These are phyloP conservation scores for Drosophila peninsularis DNA, from an alignment of 2,888 invertebrate species.

Conservation along the genomic window DNA sequence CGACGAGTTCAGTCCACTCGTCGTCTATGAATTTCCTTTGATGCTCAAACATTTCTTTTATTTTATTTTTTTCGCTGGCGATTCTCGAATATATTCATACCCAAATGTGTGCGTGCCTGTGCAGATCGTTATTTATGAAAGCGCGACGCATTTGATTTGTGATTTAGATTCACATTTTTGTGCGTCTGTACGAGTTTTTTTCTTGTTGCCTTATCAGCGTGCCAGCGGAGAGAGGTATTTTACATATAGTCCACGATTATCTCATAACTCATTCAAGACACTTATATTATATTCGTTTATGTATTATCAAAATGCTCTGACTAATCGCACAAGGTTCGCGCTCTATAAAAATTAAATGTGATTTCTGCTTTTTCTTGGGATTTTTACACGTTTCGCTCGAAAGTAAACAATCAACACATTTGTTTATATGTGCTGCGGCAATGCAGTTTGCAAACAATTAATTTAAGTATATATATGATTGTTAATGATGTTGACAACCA, in stretches of 20 bases:
- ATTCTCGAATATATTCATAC: constrained; percentile 20
- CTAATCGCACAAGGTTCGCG: constrained; percentile 33
- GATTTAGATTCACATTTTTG: constrained; percentile 44
- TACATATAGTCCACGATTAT: constrained; percentile 40
- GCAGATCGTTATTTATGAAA: constrained; percentile 59
- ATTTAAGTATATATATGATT: neutral
- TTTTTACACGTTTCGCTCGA: constrained; percentile 14
- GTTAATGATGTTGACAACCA: neutral
- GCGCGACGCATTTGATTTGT: constrained; percentile 63
- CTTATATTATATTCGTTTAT: constrained; percentile 13
- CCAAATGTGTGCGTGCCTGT: constrained; percentile 8
- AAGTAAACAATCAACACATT: constrained; percentile 26
- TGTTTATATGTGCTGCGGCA: neutral
- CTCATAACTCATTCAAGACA: constrained; percentile 44
- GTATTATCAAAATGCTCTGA: constrained; percentile 31
- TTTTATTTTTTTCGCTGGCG: constrained; percentile 7
- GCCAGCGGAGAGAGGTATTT: constrained; percentile 12
- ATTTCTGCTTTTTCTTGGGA: constrained; percentile 15
- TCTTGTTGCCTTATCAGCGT: constrained; percentile 45
- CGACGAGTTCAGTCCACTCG: constrained; percentile 76
- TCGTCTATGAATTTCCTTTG: constrained; percentile 74
- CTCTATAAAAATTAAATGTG: neutral
- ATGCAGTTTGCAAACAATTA: neutral
- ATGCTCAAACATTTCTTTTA: constrained; percentile 50
- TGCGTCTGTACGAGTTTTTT: constrained; percentile 21